A percentile compares a stretch with the other conserved stretches of the same genome.
Evolutionary conservation across 92 coral and sea anemone species (phyloP).

Genomic region (Porites rus): DNA sequence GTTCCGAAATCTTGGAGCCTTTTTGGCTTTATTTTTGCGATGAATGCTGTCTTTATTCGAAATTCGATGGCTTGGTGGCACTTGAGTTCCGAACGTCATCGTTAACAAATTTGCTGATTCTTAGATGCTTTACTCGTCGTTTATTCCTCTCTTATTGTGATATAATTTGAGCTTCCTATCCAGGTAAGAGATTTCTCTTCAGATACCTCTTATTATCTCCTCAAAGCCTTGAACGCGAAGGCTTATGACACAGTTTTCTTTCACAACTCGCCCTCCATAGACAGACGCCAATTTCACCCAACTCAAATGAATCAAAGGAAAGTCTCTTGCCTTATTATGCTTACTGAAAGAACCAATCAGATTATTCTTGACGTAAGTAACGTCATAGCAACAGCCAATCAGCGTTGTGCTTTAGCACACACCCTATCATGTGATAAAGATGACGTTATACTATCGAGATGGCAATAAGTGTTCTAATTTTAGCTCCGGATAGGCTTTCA

Average conservation of each 20-base stretch:
- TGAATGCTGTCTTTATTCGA: constrained; percentile 66
- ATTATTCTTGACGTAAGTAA: constrained; percentile 50
- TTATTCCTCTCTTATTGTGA: not conserved
- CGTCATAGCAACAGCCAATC: constrained; percentile 88
- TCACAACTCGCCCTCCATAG: not conserved
- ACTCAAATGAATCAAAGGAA: not conserved
- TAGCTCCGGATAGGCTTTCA: constrained; percentile 44
- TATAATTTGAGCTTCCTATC: not conserved
- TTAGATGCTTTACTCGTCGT: not conserved
- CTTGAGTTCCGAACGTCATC: constrained; percentile 71
- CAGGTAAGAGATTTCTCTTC: not conserved
- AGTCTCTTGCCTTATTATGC: not conserved
- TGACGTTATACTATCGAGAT: constrained; percentile 55
- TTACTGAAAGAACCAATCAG: constrained; percentile 53
- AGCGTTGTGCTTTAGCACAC: constrained; percentile 57
- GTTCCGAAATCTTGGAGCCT: constrained; percentile 75
- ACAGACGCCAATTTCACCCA: constrained; percentile 4
- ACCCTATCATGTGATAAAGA: constrained; percentile 82
- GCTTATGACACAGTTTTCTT: not conserved
- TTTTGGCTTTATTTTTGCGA: constrained; percentile 71
- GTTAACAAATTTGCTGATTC: constrained; percentile 13
- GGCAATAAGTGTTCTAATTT: constrained; percentile 59
- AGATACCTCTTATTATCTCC: not conserved
- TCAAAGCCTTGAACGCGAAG: constrained; percentile 6
- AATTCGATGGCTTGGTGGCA: constrained; percentile 43